Evolutionary conservation across 2,113 vertebrate species (phyloP).

Genomic region (Podocnemis expansa): DNA sequence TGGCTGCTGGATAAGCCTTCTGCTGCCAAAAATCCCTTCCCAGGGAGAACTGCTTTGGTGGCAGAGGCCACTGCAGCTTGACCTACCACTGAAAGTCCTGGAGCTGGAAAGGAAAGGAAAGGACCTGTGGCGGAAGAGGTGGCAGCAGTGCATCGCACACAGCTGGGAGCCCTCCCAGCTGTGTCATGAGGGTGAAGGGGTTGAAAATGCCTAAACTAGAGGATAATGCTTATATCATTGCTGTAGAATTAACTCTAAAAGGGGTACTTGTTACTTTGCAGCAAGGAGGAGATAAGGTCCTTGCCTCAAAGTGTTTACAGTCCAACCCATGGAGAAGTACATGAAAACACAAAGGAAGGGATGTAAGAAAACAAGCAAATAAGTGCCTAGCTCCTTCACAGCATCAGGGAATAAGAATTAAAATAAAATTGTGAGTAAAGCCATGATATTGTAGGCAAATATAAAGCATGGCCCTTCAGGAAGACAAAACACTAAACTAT

Average conservation of each 20-base stretch:
- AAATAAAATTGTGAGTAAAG: background rate
- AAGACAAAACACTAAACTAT: conserved; percentile 33
- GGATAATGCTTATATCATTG: background rate
- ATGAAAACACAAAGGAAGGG: background rate
- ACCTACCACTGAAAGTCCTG: too few relatives aligned
- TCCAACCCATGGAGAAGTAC: background rate
- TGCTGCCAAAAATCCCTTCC: too few relatives aligned
- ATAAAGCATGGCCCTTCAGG: conserved; percentile 10
- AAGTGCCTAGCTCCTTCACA: background rate
- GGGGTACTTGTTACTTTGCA: fast-evolving
- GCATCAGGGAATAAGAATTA: background rate
- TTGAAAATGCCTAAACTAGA: too few relatives aligned
- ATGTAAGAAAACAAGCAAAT: background rate
- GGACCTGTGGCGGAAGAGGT: too few relatives aligned
- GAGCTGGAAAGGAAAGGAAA: too few relatives aligned
- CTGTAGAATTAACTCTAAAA: background rate
- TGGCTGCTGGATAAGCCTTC: too few relatives aligned
- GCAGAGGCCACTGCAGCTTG: too few relatives aligned
- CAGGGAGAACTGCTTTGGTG: too few relatives aligned
- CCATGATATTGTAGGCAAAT: conserved; percentile 16
- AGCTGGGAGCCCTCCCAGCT: too few relatives aligned
- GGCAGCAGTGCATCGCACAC: too few relatives aligned
- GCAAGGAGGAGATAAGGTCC: background rate
- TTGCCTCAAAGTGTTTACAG: background rate
- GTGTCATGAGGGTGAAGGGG: too few relatives aligned